Base-by-base conservation (phyloP, 2,888 invertebrate species). In the Heliothis peltigera region DNA sequence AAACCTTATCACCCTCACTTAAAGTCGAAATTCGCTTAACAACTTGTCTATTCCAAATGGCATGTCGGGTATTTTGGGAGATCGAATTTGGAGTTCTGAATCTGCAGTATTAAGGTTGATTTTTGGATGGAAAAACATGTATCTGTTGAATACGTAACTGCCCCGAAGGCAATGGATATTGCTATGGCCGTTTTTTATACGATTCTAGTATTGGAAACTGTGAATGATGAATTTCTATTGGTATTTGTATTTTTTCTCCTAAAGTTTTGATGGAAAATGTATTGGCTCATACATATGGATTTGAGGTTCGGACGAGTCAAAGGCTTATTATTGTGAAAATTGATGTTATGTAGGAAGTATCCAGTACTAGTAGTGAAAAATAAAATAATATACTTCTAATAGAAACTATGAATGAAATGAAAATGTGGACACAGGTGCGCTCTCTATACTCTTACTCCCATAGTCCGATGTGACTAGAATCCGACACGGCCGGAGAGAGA, bases 161-260 rank as follows among this genome's bases (percentile, higher is more conserved):
- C 84, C 87, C 88, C 79, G 77, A 85, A 87, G 88, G 90, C 84
- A 84, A 80, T 83, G 81, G 86, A 87, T 91, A 90, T 90, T 90
- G 91, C 87, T 80, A 82, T 82, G 85, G 77, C 84, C 86, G 85
- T 87, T 91, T 89, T 88, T 87, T 79, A 83, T 84, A 79, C 82
- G 82, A 82, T 80, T 83, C 81, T 80, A 82, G 80, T 87, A 79
- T 80, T 86, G 86, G 80, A 81, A 80, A 79, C 81, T 77, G 78
- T 81, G 84, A 83, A 82, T 84, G 83, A 85, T 86, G 83, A 82
- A 82, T 81, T 77, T 79, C 82, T 84, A 87, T 88, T 84, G 84
- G 83, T 81, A 80, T 79, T 71, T 77, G 74, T 70, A 56, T 79
- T 86, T 85, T 87, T 84, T 83, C n/a, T 82, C 73, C 58, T 63